Base-by-base conservation (phyloP, 2,113 vertebrate species). In the Heliornis fulica region DNA sequence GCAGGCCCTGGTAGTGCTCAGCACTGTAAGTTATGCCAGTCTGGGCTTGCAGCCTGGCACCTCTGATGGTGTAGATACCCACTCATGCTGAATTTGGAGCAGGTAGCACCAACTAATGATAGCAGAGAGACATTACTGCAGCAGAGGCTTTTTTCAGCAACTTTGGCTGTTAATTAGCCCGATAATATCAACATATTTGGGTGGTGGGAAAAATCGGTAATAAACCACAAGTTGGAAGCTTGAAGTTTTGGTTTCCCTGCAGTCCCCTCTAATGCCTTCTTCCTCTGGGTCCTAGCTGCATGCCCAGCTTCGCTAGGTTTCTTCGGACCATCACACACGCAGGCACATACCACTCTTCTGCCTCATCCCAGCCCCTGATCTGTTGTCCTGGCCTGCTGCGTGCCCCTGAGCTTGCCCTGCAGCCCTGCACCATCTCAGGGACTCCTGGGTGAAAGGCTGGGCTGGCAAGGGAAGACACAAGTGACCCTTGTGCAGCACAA, bases 381-480 rank as follows among this genome's bases (percentile, higher is more conserved):
- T 28, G 3, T 57, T 57, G 8, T 38, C 23, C 31, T 43, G 36
- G 31, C 31, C 32, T 61, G 32, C 9, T 36, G 13, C 2, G 4
- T 36, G 48, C 11, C 50, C 56, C 51, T 80, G 59, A 64, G 31
- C 50, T 66, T 4, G 0, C 11, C 57, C n/a, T 64, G 68, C 29
- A 69, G 71, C 71, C n/a, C 19, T 31, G 45, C 2, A 32, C 21
- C 26, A 4, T 56, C 46, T 21, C n/a, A 46, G 41, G 19, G 31
- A 22, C 28, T 87, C 38, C 57, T 36, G n/a, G 34, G 18, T 8
- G 13, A 64, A 64, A 89, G 11, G 16, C 1, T 76, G 81, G 54
- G 31, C 36, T 82, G 66, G 53, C 0, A 0, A 80, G 29, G 45
- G 17, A 5, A 22, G 26, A 64, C 40, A 15, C 0, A 0, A 68